Conservation (phyloP, 1,140 invertebrate species). For the Venturia canescens region DNA sequence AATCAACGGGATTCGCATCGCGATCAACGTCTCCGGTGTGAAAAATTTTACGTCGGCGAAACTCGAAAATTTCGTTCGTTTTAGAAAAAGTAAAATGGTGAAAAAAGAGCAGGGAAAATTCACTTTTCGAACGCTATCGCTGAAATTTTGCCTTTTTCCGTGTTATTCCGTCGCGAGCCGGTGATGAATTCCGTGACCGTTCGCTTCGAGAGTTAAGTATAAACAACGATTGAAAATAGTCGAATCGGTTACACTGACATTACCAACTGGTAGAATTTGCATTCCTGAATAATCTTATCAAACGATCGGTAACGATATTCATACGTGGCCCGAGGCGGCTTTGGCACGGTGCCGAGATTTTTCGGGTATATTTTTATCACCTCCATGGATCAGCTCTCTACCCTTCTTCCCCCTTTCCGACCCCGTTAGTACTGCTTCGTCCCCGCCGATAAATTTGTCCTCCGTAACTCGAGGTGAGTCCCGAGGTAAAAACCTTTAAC, state of each 20-base stretch:
- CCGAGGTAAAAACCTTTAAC: slow-evolving; percentile 23
- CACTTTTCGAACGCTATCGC: no score
- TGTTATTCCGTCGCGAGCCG: no score
- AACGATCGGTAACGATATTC: slow-evolving; percentile 51
- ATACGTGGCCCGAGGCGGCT: slow-evolving; percentile 58
- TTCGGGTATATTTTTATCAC: slow-evolving; percentile 69
- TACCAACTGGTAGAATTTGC: slow-evolving; percentile 17
- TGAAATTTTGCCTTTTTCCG: no score
- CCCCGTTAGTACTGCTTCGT: slow-evolving; percentile 24
- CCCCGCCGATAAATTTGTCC: slow-evolving; percentile 45
- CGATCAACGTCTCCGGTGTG: no score
- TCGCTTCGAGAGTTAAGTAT: background rate
- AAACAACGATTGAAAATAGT: background rate
- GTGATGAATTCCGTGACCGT: no score
- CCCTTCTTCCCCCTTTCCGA: slow-evolving; percentile 47
- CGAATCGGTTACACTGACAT: background rate
- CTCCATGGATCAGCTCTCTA: slow-evolving; percentile 57
- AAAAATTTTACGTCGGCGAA: no score
- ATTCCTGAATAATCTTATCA: slow-evolving; percentile 65
- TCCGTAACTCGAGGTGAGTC: slow-evolving; percentile 23
- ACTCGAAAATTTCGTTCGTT: no score
- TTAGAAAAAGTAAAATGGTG: no score
- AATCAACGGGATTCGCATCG: no score
- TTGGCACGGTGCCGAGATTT: slow-evolving; percentile 67
- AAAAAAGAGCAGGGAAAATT: no score